A percentile compares a stretch with the other conserved stretches of the same genome.
Evolutionary conservation across 2,888 invertebrate genomes (phyloP).

Genomic region (Drosophila lutescens): DNA sequence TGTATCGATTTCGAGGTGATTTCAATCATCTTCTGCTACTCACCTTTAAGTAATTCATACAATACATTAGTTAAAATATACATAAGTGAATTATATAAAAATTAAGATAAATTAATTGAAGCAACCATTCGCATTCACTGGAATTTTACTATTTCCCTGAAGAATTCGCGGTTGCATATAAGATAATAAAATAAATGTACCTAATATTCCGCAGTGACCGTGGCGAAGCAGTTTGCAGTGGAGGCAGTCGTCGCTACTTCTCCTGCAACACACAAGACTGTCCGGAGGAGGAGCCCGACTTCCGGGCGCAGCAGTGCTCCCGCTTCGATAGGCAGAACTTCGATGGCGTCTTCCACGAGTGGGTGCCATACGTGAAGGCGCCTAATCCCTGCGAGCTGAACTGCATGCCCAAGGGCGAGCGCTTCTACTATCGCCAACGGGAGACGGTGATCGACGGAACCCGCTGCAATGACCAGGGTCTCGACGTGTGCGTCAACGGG

Average conservation of each 20-base stretch:
- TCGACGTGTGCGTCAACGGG: constrained; percentile 97
- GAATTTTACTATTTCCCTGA: no score
- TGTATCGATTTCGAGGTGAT: no score
- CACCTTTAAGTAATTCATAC: no score
- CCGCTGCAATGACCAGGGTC: constrained; percentile 91
- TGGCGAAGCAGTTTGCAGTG: constrained; percentile 88
- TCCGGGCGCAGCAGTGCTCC: constrained; percentile 95
- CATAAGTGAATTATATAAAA: no score
- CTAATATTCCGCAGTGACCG: constrained; percentile 85
- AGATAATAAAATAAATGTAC: no score
- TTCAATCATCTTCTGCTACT: no score
- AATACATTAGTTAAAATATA: no score
- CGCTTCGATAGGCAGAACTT: constrained; percentile 92
- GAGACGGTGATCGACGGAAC: constrained; percentile 93
- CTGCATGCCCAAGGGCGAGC: constrained; percentile 96
- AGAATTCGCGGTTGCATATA: no score
- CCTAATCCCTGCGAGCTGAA: constrained; percentile 97
- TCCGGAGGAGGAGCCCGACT: constrained; percentile 90
- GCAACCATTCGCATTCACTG: no score
- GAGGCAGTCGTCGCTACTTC: constrained; percentile 92
- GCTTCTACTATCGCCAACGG: constrained; percentile 95
- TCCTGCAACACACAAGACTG: constrained; percentile 97
- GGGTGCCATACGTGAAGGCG: constrained; percentile 95
- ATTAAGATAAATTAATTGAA: no score
- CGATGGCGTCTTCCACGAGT: constrained; percentile 92